phyloP scores from a whole-genome alignment of 2,797 vertebrate species.

The Microctenopoma steveboyesi region DNA sequence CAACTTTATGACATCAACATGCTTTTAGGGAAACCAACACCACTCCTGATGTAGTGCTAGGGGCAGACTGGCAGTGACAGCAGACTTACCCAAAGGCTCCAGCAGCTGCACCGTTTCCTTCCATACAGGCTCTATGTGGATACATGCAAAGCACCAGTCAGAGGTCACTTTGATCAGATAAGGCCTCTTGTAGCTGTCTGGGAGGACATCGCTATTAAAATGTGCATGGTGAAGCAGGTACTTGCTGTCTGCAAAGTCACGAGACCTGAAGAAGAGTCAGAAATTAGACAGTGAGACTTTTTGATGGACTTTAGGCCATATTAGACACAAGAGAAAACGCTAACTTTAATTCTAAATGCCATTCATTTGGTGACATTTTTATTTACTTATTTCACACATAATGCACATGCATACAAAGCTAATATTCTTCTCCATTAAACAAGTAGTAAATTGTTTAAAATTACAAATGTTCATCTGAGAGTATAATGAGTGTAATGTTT shows the following conservation, averaged over 20 bases:
- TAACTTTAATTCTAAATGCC: neutral
- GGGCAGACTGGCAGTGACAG: neutral
- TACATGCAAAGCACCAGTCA: conserved; percentile 96
- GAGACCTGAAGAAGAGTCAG: conserved; percentile 81
- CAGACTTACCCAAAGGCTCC: conserved; percentile 88
- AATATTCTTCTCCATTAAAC: no score
- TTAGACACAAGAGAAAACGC: neutral
- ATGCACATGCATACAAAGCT: no score
- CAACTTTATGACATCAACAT: conserved; percentile 1
- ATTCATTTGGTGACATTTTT: no score
- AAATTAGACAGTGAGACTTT: conserved; percentile 11
- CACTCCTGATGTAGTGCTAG: neutral
- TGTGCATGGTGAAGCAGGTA: conserved; percentile 91
- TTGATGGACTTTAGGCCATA: neutral
- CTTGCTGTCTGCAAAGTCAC: conserved; percentile 91
- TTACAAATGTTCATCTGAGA: no score
- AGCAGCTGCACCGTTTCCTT: conserved; percentile 91
- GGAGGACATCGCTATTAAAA: conserved; percentile 91
- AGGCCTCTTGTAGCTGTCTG: conserved; percentile 92
- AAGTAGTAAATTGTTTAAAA: no score
- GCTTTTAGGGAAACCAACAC: conserved; percentile 29
- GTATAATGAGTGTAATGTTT: no score
- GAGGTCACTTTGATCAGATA: conserved; percentile 97
- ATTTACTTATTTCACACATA: no score
- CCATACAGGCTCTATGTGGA: conserved; percentile 96